Conservation (phyloP, 53 echinoderm and acorn worm species). For the Apostichopus leukothele region DNA sequence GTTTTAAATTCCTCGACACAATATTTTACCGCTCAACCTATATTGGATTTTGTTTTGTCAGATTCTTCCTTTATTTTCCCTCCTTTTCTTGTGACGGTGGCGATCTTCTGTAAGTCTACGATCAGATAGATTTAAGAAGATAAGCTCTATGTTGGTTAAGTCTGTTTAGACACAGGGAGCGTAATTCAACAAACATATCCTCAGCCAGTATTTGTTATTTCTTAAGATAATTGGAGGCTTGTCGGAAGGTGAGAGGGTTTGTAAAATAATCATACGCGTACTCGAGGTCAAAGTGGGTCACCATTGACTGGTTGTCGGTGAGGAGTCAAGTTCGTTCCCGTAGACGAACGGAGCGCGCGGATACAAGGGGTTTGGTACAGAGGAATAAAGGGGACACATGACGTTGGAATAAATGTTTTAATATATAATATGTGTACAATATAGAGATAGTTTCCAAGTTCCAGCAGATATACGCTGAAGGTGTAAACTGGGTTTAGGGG, state of each 20-base stretch:
- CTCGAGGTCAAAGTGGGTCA: not conserved
- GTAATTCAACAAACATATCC: conserved; percentile 40
- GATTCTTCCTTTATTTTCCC: too few relatives aligned
- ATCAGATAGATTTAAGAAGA: not conserved
- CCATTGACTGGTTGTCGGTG: not conserved
- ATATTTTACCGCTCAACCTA: too few relatives aligned
- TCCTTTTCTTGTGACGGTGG: too few relatives aligned
- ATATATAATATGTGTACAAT: too few relatives aligned
- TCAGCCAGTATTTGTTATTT: conserved; percentile 33
- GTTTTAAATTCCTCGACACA: too few relatives aligned
- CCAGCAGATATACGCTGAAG: too few relatives aligned
- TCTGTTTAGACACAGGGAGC: conserved; percentile 14
- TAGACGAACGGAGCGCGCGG: too few relatives aligned
- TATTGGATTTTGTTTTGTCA: too few relatives aligned
- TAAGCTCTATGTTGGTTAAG: conserved; percentile 9
- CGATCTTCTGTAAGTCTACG: not conserved
- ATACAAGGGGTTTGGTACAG: not conserved
- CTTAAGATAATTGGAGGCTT: conserved; percentile 23
- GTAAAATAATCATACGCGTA: conserved; percentile 24
- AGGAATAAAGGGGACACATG: not conserved
- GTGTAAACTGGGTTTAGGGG: too few relatives aligned
- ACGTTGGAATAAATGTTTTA: too few relatives aligned
- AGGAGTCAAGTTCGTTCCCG: too few relatives aligned
- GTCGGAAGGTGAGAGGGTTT: conserved; percentile 27
- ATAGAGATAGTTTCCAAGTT: too few relatives aligned